These are phyloP conservation scores for Pyrrhia umbra DNA, from an alignment of 2,888 invertebrate species.

Conservation along the genomic window DNA sequence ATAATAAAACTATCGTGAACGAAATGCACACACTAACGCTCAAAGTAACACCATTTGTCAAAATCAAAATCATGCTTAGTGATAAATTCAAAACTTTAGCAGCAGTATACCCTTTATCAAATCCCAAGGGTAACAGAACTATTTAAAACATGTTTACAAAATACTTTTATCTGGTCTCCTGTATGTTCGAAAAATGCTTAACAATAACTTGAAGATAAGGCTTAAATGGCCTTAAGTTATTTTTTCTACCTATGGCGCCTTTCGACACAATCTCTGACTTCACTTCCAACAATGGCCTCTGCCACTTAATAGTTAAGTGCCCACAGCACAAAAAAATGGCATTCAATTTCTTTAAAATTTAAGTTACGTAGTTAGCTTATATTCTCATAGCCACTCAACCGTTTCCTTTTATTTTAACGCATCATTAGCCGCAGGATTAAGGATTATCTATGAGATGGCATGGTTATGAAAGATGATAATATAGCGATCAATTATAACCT, in stretches of 20 bases:
- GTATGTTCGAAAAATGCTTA: conserved; percentile 23
- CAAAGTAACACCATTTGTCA: conserved; percentile 50
- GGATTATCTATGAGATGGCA: conserved; percentile 5
- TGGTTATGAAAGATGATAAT: conserved; percentile 8
- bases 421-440: conserved; percentile 27
- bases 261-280: conserved; percentile 48
- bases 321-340: conserved; percentile 38
- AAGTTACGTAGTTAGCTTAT: conserved; percentile 27
- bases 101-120: conserved; percentile 23
- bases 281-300: conserved; percentile 49
- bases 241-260: conserved; percentile 55
- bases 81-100: conserved; percentile 25
- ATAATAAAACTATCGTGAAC: conserved; percentile 60
- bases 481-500: conserved; percentile 26
- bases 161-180: conserved; percentile 31
- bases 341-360: conserved; percentile 24
- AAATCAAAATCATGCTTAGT: conserved; percentile 49
- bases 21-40: conserved; percentile 34
- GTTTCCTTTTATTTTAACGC: conserved; percentile 9
- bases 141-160: conserved; percentile 33
- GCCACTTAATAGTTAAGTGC: conserved; percentile 33
- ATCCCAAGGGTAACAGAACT: conserved; percentile 27
- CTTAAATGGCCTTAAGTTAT: conserved; percentile 46
- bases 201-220: conserved; percentile 48
- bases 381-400: conserved; percentile 19